A percentile compares a stretch with the other conserved stretches of the same genome.
phyloP scores from a whole-genome alignment of 2,888 invertebrate genomes.

The Linnaemya vulpina region DNA sequence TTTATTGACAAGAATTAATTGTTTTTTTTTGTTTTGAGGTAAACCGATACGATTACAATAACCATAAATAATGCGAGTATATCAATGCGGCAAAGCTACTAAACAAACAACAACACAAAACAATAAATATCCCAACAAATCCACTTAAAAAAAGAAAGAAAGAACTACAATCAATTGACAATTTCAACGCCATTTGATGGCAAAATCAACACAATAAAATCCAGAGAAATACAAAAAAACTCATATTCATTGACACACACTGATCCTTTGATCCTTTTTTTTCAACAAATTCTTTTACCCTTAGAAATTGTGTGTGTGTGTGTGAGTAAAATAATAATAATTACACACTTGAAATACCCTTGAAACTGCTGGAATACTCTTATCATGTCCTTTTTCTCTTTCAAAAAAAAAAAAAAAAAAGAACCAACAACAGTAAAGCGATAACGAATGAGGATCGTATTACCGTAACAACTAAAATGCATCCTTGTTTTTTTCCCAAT shows the following conservation, averaged over 20 bases:
- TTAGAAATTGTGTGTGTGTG: constrained; percentile 38
- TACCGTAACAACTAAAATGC: constrained; percentile 1
- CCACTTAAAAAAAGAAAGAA: too few relatives aligned
- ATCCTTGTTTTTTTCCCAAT: constrained; percentile 15
- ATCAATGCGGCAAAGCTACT: constrained; percentile 37
- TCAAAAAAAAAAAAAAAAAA: too few relatives aligned
- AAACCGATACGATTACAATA: constrained; percentile 40
- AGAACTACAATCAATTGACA: constrained; percentile 52
- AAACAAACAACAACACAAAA: constrained; percentile 22
- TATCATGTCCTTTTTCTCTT: neutral
- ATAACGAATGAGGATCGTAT: constrained; percentile 52
- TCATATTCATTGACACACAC: neutral
- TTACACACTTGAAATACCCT: constrained; percentile 59
- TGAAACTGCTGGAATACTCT: constrained; percentile 15
- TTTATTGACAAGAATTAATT: neutral
- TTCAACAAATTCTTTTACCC: constrained; percentile 38
- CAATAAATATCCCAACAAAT: constrained; percentile 46
- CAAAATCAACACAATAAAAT: constrained; percentile 60
- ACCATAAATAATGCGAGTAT: constrained; percentile 51
- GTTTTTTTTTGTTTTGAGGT: constrained; percentile 52
- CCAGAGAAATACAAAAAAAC: neutral
- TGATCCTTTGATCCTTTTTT: neutral
- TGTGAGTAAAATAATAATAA: constrained; percentile 42
- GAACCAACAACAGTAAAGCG: constrained; percentile 35
- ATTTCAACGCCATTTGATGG: constrained; percentile 63